Evolutionary conservation across 2,797 vertebrate genomes (phyloP).

Genomic region (Pangasius krempfi): DNA sequence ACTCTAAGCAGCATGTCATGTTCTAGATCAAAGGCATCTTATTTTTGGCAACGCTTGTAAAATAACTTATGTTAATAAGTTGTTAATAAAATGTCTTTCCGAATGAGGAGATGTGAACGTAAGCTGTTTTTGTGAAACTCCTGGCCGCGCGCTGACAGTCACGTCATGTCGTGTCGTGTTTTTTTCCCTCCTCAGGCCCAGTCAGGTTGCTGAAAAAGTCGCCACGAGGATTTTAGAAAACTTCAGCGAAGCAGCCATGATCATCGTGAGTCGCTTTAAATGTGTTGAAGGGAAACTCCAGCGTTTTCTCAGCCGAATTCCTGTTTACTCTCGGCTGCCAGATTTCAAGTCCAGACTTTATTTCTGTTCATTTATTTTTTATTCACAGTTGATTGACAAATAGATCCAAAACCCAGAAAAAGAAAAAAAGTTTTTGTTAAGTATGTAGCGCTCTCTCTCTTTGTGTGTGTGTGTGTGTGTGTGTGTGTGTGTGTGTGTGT

Average conservation of each 20-base stretch:
- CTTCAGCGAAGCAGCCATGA: slow-evolving; percentile 88
- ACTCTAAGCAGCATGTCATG: background rate
- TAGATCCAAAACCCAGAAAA: background rate
- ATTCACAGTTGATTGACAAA: background rate
- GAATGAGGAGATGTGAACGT: background rate
- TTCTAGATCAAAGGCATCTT: background rate
- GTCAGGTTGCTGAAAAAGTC: slow-evolving; percentile 95
- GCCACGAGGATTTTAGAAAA: slow-evolving; percentile 92
- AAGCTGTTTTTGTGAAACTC: background rate
- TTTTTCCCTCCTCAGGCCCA: slow-evolving; percentile 78
- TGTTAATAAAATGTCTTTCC: background rate
- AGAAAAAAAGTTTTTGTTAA: background rate
- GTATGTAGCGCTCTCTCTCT: background rate
- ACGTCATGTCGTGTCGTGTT: background rate
- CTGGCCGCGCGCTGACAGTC: background rate
- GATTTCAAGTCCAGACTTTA: too few relatives aligned
- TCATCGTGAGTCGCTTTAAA: slow-evolving; percentile 81
- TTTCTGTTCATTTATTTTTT: background rate
- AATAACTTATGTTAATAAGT: background rate
- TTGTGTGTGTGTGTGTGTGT: too few relatives aligned
- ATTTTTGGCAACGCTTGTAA: background rate
- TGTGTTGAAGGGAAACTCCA: background rate
- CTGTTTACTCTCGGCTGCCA: too few relatives aligned
- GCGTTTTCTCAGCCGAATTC: too few relatives aligned
- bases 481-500: too few relatives aligned